Evolutionary conservation across 2,888 invertebrate genomes (phyloP).

Genomic region (Dermolepida albohirtum): DNA sequence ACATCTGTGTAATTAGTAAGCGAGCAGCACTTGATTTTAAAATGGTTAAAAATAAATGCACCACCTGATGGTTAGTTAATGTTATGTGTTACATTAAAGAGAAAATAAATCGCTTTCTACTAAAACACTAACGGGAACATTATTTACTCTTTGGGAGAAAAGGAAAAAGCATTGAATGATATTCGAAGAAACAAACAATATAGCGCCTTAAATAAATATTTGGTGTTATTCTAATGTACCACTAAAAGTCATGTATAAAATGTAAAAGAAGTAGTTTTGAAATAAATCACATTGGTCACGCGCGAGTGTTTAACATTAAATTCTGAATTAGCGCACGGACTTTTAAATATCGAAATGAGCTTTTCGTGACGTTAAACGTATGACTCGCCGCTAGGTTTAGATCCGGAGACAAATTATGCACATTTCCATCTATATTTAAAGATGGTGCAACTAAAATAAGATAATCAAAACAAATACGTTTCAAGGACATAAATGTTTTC

Average conservation of each 20-base stretch:
- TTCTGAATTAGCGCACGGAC: too few species aligned
- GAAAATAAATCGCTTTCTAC: too few species aligned
- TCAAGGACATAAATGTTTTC: conserved; percentile 25
- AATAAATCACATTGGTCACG: not conserved
- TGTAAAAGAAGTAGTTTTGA: not conserved
- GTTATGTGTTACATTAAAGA: too few species aligned
- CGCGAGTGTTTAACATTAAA: not conserved
- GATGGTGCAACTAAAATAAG: conserved; percentile 34
- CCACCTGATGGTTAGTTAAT: not conserved
- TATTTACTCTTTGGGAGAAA: not conserved
- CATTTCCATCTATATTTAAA: conserved; percentile 34
- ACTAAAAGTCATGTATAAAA: not conserved
- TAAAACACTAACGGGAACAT: conserved; percentile 5
- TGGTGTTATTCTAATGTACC: conserved; percentile 19
- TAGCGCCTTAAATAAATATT: conserved; percentile 17
- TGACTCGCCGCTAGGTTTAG: conserved; percentile 5
- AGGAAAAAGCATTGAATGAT: conserved; percentile 3
- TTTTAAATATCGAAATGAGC: not conserved
- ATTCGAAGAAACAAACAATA: conserved; percentile 18
- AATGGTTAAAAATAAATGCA: conserved; percentile 4
- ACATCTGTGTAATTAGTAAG: too few species aligned
- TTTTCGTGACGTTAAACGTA: not conserved
- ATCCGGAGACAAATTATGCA: conserved; percentile 25
- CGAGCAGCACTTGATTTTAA: too few species aligned
- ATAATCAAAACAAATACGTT: conserved; percentile 32